These are phyloP conservation scores for Mythimna lalbum DNA, from an alignment of 2,888 invertebrate species.

Conservation along the genomic window DNA sequence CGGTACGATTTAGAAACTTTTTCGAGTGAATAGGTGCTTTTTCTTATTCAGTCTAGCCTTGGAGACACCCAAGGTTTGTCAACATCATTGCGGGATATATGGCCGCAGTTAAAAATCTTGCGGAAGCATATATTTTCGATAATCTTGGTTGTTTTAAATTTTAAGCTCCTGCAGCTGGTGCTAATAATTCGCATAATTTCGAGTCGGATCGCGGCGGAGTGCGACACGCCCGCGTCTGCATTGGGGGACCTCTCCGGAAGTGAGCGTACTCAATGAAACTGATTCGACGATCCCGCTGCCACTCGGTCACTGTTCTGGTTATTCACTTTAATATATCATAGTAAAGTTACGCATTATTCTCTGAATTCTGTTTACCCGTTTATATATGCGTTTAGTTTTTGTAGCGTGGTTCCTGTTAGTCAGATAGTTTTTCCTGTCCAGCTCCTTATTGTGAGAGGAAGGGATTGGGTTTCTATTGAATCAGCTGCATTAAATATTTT, in stretches of 20 bases:
- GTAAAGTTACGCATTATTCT: constrained; percentile 44
- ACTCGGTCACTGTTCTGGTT: constrained; percentile 89
- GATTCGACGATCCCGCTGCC: constrained; percentile 82
- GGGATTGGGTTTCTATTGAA: background rate
- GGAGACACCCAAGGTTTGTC: too few relatives aligned
- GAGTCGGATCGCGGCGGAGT: constrained; percentile 65
- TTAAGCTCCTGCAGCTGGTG: constrained; percentile 36
- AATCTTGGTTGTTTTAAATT: too few relatives aligned
- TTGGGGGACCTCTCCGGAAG: constrained; percentile 88
- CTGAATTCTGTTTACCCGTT: constrained; percentile 25
- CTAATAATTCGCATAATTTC: constrained; percentile 63
- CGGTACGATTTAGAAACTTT: too few relatives aligned
- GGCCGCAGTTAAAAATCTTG: too few relatives aligned
- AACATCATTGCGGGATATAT: too few relatives aligned
- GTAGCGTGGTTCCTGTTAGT: background rate
- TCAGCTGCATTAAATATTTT: background rate
- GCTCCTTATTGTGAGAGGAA: too few relatives aligned
- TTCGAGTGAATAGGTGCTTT: too few relatives aligned
- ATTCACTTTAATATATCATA: constrained; percentile 66
- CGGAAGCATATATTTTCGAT: too few relatives aligned
- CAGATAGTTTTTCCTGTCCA: background rate
- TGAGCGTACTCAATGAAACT: constrained; percentile 84
- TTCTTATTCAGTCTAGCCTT: too few relatives aligned
- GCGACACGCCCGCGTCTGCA: constrained; percentile 72
- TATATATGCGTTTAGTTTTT: background rate